Conservation (phyloP, 2,113 vertebrate species). For the Sceloporus tristichus region DNA sequence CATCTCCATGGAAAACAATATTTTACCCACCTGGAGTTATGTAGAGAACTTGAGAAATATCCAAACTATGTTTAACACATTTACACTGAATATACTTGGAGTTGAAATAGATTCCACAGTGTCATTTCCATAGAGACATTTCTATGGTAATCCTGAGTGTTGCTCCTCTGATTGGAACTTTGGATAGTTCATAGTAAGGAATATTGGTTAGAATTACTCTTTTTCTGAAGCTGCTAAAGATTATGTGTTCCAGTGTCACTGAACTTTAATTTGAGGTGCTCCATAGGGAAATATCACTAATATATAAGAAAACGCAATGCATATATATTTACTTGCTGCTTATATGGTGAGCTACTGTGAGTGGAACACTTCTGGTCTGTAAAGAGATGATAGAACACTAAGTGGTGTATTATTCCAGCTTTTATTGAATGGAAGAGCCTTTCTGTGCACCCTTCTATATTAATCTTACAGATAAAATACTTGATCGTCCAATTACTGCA, state of each 20-base stretch:
- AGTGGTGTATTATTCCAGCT: background rate
- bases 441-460: conserved; percentile 6
- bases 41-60: no score
- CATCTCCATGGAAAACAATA: no score
- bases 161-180: background rate
- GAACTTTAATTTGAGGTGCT: background rate
- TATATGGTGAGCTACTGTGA: background rate
- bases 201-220: background rate
- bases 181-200: fast-evolving
- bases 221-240: background rate
- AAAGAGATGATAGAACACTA: background rate
- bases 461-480: conserved; percentile 18
- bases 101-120: background rate
- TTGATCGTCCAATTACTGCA: conserved; percentile 33
- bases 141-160: background rate
- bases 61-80: background rate
- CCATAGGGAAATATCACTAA: background rate
- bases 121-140: background rate
- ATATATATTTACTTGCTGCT: conserved; percentile 8
- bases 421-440: conserved; percentile 3
- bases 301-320: background rate
- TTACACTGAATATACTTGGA: background rate
- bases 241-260: background rate
- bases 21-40: no score
- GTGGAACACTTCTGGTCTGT: background rate